These are phyloP conservation scores for Neosilurus hyrtlii DNA, from an alignment of 2,797 vertebrate genomes.

Conservation along the genomic window DNA sequence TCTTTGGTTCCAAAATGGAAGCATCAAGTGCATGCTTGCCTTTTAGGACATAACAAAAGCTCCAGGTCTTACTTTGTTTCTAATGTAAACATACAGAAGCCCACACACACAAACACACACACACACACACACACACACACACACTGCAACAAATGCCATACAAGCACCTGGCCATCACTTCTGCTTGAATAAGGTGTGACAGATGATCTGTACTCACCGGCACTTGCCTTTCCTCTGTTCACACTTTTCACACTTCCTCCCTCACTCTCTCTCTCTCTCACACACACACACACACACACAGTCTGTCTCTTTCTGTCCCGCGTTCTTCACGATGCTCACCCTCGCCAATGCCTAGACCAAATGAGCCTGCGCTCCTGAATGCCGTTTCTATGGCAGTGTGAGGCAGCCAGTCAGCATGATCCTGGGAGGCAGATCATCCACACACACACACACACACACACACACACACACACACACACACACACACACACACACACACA, in stretches of 20 bases:
- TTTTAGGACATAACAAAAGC: not conserved
- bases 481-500: slow-evolving; percentile 7
- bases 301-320: slow-evolving; percentile 50
- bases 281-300: slow-evolving; percentile 19
- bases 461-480: slow-evolving; percentile 44
- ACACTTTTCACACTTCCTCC: slow-evolving; percentile 53
- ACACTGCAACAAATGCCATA: slow-evolving; percentile 14
- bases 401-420: slow-evolving; percentile 74
- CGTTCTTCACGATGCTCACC: slow-evolving; percentile 61
- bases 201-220: slow-evolving; percentile 57
- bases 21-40: slow-evolving; percentile 41
- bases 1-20: slow-evolving; percentile 42
- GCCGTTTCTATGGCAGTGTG: slow-evolving; percentile 77
- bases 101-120: slow-evolving; percentile 55
- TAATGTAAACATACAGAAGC: not conserved
- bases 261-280: slow-evolving; percentile 7
- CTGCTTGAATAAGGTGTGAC: slow-evolving; percentile 59
- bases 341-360: slow-evolving; percentile 69
- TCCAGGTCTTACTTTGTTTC: slow-evolving; percentile 1
- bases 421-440: slow-evolving; percentile 70
- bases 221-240: slow-evolving; percentile 40
- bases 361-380: slow-evolving; percentile 72
- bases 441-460: slow-evolving; percentile 60
- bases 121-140: slow-evolving; percentile 25
- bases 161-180: not conserved